phyloP scores from a whole-genome alignment of 2,113 vertebrate species.

The Melanerpes formicivorus region DNA sequence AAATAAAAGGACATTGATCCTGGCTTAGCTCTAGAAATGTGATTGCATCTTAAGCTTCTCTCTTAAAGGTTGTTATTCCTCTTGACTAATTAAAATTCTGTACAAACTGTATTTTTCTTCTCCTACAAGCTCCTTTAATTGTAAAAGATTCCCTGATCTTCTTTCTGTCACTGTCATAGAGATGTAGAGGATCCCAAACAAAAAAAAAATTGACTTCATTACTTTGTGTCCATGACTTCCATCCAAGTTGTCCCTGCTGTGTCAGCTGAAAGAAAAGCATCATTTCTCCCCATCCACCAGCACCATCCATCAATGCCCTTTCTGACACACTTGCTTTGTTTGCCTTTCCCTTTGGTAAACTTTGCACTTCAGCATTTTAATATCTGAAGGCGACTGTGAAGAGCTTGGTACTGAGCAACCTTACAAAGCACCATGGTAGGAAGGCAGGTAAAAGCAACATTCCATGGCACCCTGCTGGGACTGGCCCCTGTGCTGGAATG shows the following conservation, averaged over 20 bases:
- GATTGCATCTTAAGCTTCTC: not conserved
- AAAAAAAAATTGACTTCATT: not conserved
- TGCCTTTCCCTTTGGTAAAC: not conserved
- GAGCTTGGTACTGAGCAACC: not conserved
- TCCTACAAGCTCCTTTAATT: not conserved
- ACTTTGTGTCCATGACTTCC: not conserved
- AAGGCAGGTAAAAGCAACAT: not conserved
- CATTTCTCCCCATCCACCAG: not conserved
- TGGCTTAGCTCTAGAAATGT: not conserved
- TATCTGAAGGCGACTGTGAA: not conserved
- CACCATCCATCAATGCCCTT: not conserved
- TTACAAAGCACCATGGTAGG: not conserved
- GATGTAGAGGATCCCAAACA: not conserved
- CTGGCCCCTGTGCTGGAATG: not conserved
- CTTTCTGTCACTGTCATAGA: not conserved
- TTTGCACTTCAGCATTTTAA: not conserved
- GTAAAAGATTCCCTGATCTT: not conserved
- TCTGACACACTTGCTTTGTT: not conserved
- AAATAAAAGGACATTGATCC: not conserved
- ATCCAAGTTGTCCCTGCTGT: not conserved
- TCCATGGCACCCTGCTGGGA: not conserved
- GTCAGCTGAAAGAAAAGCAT: conserved; percentile 19
- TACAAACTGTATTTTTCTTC: not conserved
- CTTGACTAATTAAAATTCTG: not conserved
- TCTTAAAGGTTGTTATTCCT: not conserved